Percentiles rank a stretch among this genome's conserved stretches.
phyloP scores from a whole-genome alignment of 2,797 vertebrate genomes.

The Harpagifer antarcticus region DNA sequence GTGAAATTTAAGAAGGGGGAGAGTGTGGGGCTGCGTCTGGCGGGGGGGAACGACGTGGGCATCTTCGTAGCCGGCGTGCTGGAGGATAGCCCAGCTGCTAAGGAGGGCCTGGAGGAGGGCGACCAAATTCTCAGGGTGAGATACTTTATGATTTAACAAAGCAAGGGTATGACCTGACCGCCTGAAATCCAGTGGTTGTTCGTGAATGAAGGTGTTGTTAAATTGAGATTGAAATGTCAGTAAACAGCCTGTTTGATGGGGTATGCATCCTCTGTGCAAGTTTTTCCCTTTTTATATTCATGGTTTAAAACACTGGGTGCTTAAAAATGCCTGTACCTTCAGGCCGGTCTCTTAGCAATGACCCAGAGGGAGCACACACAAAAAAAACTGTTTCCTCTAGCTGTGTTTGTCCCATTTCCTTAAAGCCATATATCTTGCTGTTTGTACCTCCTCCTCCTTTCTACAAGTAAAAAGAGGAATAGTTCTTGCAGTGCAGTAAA shows the following conservation, averaged over 20 bases:
- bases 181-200: slow-evolving; percentile 1
- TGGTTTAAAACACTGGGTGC: slow-evolving; percentile 55
- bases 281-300: slow-evolving; percentile 59
- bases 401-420: slow-evolving; percentile 66
- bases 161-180: neutral
- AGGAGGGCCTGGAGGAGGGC: slow-evolving; percentile 98
- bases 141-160: slow-evolving; percentile 29
- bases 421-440: slow-evolving; percentile 66
- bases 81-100: slow-evolving; percentile 97
- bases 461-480: slow-evolving; percentile 56
- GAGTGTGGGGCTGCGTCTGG: slow-evolving; percentile 96
- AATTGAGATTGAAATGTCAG: neutral
- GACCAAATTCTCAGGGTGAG: slow-evolving; percentile 99
- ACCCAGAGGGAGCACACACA: slow-evolving; percentile 39
- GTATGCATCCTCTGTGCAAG: slow-evolving; percentile 41
- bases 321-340: slow-evolving; percentile 73
- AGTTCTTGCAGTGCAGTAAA: slow-evolving; percentile 62
- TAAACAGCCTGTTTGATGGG: slow-evolving; percentile 56
- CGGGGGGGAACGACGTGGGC: slow-evolving; percentile 98
- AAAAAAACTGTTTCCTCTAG: slow-evolving; percentile 64
- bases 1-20: slow-evolving; percentile 99
- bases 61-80: slow-evolving; percentile 99
- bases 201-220: neutral
- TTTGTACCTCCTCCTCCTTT: slow-evolving; percentile 62
- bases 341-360: slow-evolving; percentile 72